phyloP scores from a whole-genome alignment of 1,140 invertebrate genomes.

The Ips typographus region DNA sequence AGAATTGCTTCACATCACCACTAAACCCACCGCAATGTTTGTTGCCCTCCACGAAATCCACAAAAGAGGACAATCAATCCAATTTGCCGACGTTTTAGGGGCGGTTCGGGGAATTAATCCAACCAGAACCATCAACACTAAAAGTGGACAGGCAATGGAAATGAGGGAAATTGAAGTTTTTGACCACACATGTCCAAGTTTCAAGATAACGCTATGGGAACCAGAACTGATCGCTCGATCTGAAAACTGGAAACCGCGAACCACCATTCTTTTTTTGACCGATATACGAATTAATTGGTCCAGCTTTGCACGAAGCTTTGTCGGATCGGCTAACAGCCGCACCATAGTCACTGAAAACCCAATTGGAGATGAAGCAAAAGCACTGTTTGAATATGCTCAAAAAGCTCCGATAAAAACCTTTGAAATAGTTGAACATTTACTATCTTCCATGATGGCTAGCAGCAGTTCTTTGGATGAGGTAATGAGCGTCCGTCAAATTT shows the following conservation, averaged over 20 bases:
- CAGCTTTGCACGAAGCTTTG: constrained; percentile 47
- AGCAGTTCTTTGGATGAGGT: constrained; percentile 49
- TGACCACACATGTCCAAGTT: constrained; percentile 56
- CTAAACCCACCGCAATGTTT: constrained; percentile 59
- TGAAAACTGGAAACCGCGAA: constrained; percentile 52
- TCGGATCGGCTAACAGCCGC: constrained; percentile 47
- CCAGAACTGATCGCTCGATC: constrained; percentile 46
- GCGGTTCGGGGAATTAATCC: constrained; percentile 56
- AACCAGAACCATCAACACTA: constrained; percentile 55
- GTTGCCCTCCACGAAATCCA: constrained; percentile 57
- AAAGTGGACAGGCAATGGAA: constrained; percentile 54
- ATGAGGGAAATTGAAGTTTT: constrained; percentile 55
- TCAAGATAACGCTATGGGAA: constrained; percentile 56
- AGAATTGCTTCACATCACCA: constrained; percentile 59
- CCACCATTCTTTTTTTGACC: constrained; percentile 58
- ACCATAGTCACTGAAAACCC: constrained; percentile 59
- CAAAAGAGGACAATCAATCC: constrained; percentile 37
- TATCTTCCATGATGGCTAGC: constrained; percentile 44
- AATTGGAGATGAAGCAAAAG: constrained; percentile 55
- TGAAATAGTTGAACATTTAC: constrained; percentile 43
- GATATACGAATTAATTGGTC: constrained; percentile 56
- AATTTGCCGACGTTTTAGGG: constrained; percentile 55
- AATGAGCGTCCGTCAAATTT: constrained; percentile 56
- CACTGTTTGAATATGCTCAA: constrained; percentile 53
- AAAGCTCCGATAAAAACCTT: constrained; percentile 42